Evolutionary conservation across 1,140 invertebrate species (phyloP), one percentile per base, ranked within the genome.

Genomic region (Musca domestica): DNA sequence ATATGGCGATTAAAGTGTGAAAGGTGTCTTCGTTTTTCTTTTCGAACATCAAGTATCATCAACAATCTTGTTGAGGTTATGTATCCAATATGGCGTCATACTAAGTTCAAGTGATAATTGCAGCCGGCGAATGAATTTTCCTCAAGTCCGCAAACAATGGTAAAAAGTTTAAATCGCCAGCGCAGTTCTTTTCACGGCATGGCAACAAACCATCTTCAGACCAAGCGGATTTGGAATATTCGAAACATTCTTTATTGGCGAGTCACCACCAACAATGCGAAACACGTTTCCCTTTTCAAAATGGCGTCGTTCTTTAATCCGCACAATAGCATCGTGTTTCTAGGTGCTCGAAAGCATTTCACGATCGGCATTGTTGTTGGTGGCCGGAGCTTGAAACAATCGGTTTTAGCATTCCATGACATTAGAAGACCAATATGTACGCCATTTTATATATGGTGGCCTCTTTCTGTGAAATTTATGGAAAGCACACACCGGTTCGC

Each of bases 31-130:
- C n/a, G n/a, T n/a, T n/a, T n/a, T n/a, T n/a, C n/a, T 9, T 41
- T 12, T 41, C 2, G 2, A 5, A 41, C 12, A 49, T 30, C 67
- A n/a, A 69, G 61, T 48, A 66, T 70, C 69, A 69, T 68, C 64
- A 47, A 71, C 56, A 71, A 67, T 41, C 7, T 2, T 7, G 17
- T 52, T 20, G 22, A 58, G 70, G 70, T 69, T 67, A 67, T 69
- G 70, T 68, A 71, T 75, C 67, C 68, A 73, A 71, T 65, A 22
- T 25, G 64, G 65, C 69, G 71, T 70, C 65, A 64, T 23, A 66
- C 34, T 20, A 17, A 68, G 64, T 72, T 74, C 75, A 75, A 75
- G 75, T 71, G 77, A 75, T 61, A 56, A 63, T 15, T 20, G 71
- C 58, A 56, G 34, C 34, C 34, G 34, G 34, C 10, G 4, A 10